Evolutionary conservation across 1,140 invertebrate genomes (phyloP).

Genomic region (Drosophila leontia): DNA sequence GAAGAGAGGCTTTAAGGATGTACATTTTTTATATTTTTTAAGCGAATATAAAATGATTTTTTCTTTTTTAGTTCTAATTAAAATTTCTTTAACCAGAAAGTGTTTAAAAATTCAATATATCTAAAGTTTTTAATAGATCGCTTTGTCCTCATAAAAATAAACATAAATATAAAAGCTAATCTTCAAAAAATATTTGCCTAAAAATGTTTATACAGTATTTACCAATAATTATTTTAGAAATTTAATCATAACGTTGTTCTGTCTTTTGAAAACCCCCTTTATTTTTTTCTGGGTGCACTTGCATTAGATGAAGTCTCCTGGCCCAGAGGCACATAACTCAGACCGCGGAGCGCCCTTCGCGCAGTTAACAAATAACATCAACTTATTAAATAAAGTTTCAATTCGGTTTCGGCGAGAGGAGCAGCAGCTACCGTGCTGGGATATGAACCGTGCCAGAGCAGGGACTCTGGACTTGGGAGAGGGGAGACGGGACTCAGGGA

Average conservation of each 20-base stretch:
- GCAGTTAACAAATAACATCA: constrained; percentile 83
- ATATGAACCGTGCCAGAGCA: constrained; percentile 7
- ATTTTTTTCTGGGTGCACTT: constrained; percentile 18
- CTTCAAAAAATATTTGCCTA: too few species aligned
- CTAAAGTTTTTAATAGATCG: too few species aligned
- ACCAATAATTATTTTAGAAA: too few species aligned
- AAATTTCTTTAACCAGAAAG: neutral
- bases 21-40: neutral
- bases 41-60: neutral
- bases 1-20: neutral
- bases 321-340: constrained; percentile 58
- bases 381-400: constrained; percentile 84
- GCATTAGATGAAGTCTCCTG: constrained; percentile 47
- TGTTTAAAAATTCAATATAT: too few species aligned
- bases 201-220: too few species aligned
- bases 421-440: constrained; percentile 73
- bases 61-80: neutral
- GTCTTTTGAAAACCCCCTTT: neutral
- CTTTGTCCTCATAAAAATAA: too few species aligned
- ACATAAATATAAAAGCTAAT: too few species aligned
- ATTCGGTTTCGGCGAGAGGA: constrained; percentile 55
- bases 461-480: constrained; percentile 1
- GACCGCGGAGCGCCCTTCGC: constrained; percentile 61
- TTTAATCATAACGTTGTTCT: neutral
- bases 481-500: constrained; percentile 37